Base-by-base conservation (phyloP, 2,888 invertebrate species). In the Ptychoptera contaminata region DNA sequence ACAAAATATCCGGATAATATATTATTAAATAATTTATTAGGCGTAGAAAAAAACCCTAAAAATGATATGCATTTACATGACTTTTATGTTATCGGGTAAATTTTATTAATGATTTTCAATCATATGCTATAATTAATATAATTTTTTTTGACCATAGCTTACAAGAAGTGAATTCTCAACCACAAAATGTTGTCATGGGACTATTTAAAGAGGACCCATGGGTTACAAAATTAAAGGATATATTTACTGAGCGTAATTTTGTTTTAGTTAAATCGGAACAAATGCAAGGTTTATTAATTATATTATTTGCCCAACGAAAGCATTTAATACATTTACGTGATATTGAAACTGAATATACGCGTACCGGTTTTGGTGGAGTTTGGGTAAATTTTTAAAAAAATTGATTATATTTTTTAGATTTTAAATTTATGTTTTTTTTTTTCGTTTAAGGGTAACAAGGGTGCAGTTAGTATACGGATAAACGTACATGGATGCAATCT, bases 101-200 rank as follows among this genome's bases (percentile, higher is more conserved):
- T 53, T 15, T 16, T 16, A 15, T 30, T 12, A 6, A 9, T 10
- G 8, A 30, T 11, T 14, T n/a, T n/a, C n/a, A n/a, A n/a, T n/a
- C n/a, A n/a, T 14, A 8, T n/a, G 8, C 3, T 9, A 23, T 29
- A 29, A 37, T 37, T 12, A 16, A 16, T 10, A 32, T 12, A 10
- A 6, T 39, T 39, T 29, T 32, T 5, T 15, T 32, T 49, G 37
- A 51, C 52, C 56, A 41, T 57, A 82, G 82, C 14, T 68, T 91
- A 47, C 92, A 92, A 71, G 92, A 92, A 71, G 83, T 92, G 1
- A 88, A 86, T 59, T 79, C 85, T 0, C 85, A 85, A 55, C 87
- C 87, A 1, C 86, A 85, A 57, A 85, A 86, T 61, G 77, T 87
- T 65, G 67, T 91, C 14, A 69, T 83, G 64, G 84, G 87, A 54